Evolutionary conservation across 2,888 invertebrate species (phyloP).

Genomic region (Leucoptera coffeella): DNA sequence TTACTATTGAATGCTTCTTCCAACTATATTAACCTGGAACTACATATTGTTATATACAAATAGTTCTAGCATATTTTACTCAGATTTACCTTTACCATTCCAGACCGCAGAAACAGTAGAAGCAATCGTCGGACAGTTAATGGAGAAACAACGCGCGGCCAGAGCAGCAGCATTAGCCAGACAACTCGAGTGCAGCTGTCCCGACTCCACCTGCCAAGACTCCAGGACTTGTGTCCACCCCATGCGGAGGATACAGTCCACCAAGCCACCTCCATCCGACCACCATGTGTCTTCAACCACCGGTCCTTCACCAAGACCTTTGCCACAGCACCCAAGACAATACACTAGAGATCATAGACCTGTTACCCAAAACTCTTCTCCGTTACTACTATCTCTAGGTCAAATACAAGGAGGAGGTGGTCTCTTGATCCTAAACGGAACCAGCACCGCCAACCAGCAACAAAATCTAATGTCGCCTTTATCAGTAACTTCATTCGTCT

Average conservation of each 20-base stretch:
- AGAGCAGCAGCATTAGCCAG: constrained; percentile 71
- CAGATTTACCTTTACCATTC: too few species aligned
- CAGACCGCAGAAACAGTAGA: constrained; percentile 88
- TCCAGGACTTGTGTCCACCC: constrained; percentile 74
- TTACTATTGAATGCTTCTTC: too few species aligned
- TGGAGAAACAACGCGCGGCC: constrained; percentile 86
- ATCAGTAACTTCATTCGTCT: constrained; percentile 59
- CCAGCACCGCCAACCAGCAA: constrained; percentile 42
- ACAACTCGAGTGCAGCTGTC: constrained; percentile 75
- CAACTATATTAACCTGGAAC: background rate
- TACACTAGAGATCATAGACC: constrained; percentile 55
- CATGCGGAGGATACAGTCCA: constrained; percentile 62
- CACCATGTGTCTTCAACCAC: constrained; percentile 70
- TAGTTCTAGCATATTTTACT: too few species aligned
- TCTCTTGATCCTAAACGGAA: constrained; percentile 73
- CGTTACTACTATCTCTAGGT: constrained; percentile 74
- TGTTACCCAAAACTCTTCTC: constrained; percentile 44
- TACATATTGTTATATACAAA: too few species aligned
- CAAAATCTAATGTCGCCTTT: constrained; percentile 56
- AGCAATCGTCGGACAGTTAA: constrained; percentile 85
- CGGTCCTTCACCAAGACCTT: constrained; percentile 58
- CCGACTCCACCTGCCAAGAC: constrained; percentile 70
- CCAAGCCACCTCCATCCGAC: constrained; percentile 51
- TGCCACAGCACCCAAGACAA: constrained; percentile 50
- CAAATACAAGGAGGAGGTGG: constrained; percentile 79